Conservation (phyloP, 2,888 invertebrate genomes). For the Euplexia lucipara region DNA sequence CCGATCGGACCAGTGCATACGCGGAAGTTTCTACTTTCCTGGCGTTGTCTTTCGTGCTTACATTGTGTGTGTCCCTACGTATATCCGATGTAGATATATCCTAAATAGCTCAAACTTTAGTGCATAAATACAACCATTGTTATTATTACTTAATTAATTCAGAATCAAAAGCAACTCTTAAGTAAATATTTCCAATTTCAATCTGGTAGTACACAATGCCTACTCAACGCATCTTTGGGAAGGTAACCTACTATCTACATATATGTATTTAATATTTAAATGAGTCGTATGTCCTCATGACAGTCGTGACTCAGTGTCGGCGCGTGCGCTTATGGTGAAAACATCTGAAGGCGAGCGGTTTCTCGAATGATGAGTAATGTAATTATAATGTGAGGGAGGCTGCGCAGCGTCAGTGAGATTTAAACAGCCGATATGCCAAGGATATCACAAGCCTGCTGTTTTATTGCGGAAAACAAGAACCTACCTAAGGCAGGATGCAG, state of each 20-base stretch:
- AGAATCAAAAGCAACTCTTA: not conserved
- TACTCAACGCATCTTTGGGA: constrained; percentile 54
- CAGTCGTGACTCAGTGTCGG: constrained; percentile 70
- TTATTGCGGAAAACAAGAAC: constrained; percentile 45
- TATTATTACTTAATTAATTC: no score
- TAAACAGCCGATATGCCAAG: constrained; percentile 55
- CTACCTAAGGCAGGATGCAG: not conserved
- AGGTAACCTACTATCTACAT: constrained; percentile 24
- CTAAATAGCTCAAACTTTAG: no score
- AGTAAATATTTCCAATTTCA: constrained; percentile 20
- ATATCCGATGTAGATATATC: no score
- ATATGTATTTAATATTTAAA: no score
- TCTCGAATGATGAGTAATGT: constrained; percentile 69
- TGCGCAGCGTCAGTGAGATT: constrained; percentile 40
- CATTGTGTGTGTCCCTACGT: no score
- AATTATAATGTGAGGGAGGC: constrained; percentile 63
- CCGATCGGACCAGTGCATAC: no score
- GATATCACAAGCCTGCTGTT: constrained; percentile 21
- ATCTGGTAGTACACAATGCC: constrained; percentile 27
- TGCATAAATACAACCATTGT: no score
- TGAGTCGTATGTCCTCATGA: constrained; percentile 68
- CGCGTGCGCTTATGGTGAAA: constrained; percentile 80
- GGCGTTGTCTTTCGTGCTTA: no score
- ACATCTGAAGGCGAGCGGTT: constrained; percentile 75
- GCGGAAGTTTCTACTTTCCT: no score